These are phyloP conservation scores for Anoplophora glabripennis DNA, from an alignment of 1,140 invertebrate genomes.

Conservation along the genomic window DNA sequence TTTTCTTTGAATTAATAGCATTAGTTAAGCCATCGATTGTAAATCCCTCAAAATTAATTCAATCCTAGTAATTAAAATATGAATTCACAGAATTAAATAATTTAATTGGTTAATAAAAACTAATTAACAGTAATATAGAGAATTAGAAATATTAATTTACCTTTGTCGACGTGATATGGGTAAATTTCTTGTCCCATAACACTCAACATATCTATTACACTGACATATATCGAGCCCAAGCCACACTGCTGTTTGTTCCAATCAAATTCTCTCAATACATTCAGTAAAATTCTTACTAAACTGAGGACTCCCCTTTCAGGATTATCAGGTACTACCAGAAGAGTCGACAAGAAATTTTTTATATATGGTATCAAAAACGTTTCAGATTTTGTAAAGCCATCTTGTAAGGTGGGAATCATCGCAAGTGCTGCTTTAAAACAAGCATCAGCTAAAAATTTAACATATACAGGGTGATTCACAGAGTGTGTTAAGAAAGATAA, in stretches of 20 bases:
- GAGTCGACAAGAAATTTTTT: constrained; percentile 76
- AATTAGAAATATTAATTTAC: constrained; percentile 44
- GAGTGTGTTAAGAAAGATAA: too few species aligned
- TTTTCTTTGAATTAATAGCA: too few species aligned
- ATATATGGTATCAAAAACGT: constrained; percentile 69
- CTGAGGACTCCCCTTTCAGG: constrained; percentile 81
- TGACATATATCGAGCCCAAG: constrained; percentile 64
- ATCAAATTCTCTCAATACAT: constrained; percentile 66
- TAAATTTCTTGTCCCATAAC: constrained; percentile 74
- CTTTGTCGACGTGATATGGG: constrained; percentile 77
- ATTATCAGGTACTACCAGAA: constrained; percentile 86
- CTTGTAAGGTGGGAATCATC: constrained; percentile 75
- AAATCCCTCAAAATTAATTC: too few species aligned
- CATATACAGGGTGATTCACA: too few species aligned
- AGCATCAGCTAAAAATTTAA: constrained; percentile 71
- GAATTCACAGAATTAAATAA: too few species aligned
- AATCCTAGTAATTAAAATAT: too few species aligned
- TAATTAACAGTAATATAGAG: too few species aligned
- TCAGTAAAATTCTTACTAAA: constrained; percentile 71
- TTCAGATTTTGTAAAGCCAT: constrained; percentile 74
- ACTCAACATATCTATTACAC: constrained; percentile 71
- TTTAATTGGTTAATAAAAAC: too few species aligned
- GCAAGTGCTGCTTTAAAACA: constrained; percentile 87
- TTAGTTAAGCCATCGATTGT: too few species aligned
- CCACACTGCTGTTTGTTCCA: constrained; percentile 60